A percentile compares a stretch with the other conserved stretches of the same genome.
Evolutionary conservation across 2,888 invertebrate genomes (phyloP).

Genomic region (Ommatoiulus sabulosus): DNA sequence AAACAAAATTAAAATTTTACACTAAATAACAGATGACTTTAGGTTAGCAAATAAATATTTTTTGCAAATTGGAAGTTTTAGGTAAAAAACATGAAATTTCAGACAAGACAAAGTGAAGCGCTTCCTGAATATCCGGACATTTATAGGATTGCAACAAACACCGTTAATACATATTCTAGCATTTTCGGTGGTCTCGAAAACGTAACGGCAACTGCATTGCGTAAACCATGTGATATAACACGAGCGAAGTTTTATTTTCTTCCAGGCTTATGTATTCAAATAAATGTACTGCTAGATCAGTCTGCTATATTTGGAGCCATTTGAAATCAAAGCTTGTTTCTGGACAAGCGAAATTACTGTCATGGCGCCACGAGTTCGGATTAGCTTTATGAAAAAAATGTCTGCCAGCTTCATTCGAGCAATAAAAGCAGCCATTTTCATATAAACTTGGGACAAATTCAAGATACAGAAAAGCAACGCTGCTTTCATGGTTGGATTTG

Average conservation of each 20-base stretch:
- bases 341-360: conserved; percentile 25
- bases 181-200: background rate
- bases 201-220: background rate
- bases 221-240: background rate
- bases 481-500: background rate
- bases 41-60: no score
- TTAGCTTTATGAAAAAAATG: background rate
- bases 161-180: background rate
- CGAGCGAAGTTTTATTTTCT: background rate
- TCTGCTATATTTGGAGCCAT: background rate
- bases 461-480: background rate
- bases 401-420: background rate
- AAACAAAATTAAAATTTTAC: no score
- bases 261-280: background rate
- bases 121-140: no score
- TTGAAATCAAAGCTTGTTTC: conserved; percentile 41
- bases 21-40: no score
- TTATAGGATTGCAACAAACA: no score
- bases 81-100: background rate
- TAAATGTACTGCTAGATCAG: background rate
- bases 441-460: background rate
- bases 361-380: conserved; percentile 7
- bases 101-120: no score
- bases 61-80: no score
- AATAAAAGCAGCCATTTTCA: background rate